Evolutionary conservation across 1,140 invertebrate species (phyloP).

Genomic region (Lutraria rhynchaena): DNA sequence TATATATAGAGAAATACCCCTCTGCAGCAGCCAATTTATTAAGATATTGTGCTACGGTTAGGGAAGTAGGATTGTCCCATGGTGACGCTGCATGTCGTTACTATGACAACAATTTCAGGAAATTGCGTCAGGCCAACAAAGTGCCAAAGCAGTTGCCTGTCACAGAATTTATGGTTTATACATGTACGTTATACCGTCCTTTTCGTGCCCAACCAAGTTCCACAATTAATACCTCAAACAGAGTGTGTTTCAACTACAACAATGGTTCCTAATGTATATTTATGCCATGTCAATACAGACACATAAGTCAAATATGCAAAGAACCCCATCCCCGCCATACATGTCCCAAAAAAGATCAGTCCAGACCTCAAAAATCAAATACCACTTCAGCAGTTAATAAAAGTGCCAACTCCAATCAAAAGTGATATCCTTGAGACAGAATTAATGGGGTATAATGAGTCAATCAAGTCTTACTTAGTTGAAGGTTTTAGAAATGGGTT

Average conservation of each 20-base stretch:
- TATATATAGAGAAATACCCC: slow-evolving; percentile 49
- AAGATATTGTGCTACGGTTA: slow-evolving; percentile 18
- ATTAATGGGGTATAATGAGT: neutral
- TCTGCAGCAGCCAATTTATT: slow-evolving; percentile 10
- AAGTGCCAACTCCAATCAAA: slow-evolving; percentile 2
- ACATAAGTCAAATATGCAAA: slow-evolving; percentile 35
- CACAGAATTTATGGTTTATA: neutral
- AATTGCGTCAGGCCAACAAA: neutral
- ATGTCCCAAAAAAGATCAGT: neutral
- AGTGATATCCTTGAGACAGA: neutral
- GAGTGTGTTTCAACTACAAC: slow-evolving; percentile 33
- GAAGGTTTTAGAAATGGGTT: slow-evolving; percentile 1
- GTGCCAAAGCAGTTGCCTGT: slow-evolving; percentile 8
- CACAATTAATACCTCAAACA: neutral
- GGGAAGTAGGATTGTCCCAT: neutral
- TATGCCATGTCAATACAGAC: neutral
- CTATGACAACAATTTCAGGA: slow-evolving; percentile 44
- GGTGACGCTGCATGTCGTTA: slow-evolving; percentile 40
- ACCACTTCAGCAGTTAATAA: neutral
- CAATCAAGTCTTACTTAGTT: neutral
- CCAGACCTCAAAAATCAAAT: neutral
- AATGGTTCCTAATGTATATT: slow-evolving; percentile 13
- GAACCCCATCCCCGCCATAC: neutral
- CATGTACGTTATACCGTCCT: neutral
- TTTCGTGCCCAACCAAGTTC: slow-evolving; percentile 6